Base-by-base conservation (phyloP, 1,140 invertebrate species). In the Listronotus bonariensis region DNA sequence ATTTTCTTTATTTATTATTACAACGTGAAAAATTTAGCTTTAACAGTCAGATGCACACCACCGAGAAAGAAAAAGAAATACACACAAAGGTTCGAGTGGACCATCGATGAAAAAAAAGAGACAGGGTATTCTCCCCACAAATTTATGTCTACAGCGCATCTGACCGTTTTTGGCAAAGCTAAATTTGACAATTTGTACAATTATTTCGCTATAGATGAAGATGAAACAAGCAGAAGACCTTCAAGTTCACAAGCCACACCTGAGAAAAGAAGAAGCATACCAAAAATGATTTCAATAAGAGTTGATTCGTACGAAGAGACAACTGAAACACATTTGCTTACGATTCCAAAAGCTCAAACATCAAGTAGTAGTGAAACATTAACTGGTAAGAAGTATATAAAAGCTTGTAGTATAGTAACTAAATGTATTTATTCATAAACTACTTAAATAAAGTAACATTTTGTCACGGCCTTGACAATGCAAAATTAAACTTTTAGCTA, bases 361-460 rank as follows among this genome's bases (percentile, higher is more conserved):
- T 91, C 89, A 0, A 88, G 87, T 0, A 91, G 88, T 76, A 86
- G 87, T 48, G 89, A 90, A 73, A 92, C 88, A 32, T 78, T 90
- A 3, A 91, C 87, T 80, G 89, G 87, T 88, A 82, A 74, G 57
- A 32, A 51, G 20, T 20, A 20, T 36, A 12, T 9, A 36, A 36
- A 36, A 26, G 20, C 20, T 26, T 26, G 20, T 26, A 3, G 20
- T 26, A 26, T 26, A n/a, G n/a, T n/a, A n/a, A n/a, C n/a, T n/a
- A n/a, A n/a, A n/a, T n/a, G n/a, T n/a, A n/a, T n/a, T n/a, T n/a
- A n/a, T n/a, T n/a, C n/a, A n/a, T n/a, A n/a, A n/a, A n/a, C n/a
- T n/a, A n/a, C n/a, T n/a, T n/a, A n/a, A n/a, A n/a, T n/a, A n/a
- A n/a, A n/a, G n/a, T n/a, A n/a, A n/a, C n/a, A n/a, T n/a, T n/a